Evolutionary conservation across 2,888 invertebrate genomes (phyloP), one percentile per base, ranked within the genome.

Genomic region (Theodoxus fluviatilis): DNA sequence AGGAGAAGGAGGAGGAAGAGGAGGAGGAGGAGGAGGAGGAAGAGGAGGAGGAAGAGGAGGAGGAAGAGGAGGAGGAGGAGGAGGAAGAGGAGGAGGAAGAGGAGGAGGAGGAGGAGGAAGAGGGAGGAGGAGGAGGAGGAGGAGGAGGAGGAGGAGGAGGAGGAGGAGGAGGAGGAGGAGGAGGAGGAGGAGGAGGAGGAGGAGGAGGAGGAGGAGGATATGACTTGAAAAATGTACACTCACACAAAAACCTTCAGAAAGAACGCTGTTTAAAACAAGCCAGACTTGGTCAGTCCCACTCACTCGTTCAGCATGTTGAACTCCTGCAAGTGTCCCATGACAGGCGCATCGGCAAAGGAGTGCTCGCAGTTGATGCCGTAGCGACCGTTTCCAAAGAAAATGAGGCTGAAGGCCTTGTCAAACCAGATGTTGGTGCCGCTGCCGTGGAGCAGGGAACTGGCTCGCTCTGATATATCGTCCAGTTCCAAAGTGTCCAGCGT

Each of bases 331-430:
- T 89, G 89, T 2, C 84, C 89, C 73, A 88, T 82, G 3, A 87
- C 87, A 3, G 89, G 89, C 1, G 89, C 89, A 81, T 89, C 89
- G 31, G 87, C 89, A 76, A 84, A 84, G 2, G 88, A 85, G 73
- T 89, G 89, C 74, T 89, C 89, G 73, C 87, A 87, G 77, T 89
- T 88, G 35, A 88, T 67, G 15, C 89, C 89, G 74, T 86, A 83
- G 64, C 85, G 81, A n/a, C 88, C 89, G 78, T 89, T 86, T 49
- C 82, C 80, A 79, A 88, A 88, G 68, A 87, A 81, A 7, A 88
- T 72, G 25, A 88, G 57, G 72, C 84, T 87, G 65, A 88, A 77
- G 69, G 85, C 86, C 76, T 89, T 89, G 79, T 89, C 89, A 80
- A 88, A 89, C 89, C 89, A 89, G 35, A 88, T 73, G 2, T 84